Base-by-base conservation (phyloP, 2,113 vertebrate species). In the Pseudopodoces humilis region DNA sequence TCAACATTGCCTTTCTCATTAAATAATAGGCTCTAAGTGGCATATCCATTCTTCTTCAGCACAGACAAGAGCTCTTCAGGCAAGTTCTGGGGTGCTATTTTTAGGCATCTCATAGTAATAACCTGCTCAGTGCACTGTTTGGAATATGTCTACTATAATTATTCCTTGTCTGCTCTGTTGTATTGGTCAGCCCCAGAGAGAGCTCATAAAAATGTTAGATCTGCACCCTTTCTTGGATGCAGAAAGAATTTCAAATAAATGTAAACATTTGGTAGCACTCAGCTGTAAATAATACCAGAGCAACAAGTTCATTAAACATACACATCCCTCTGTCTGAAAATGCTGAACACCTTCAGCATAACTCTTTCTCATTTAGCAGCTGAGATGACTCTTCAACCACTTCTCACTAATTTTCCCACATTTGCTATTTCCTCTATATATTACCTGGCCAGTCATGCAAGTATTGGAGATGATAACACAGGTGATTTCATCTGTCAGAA, bases 11-110 rank as follows among this genome's bases (percentile, higher is more conserved):
- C 37, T 90, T 92, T 90, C 88, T 91, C 92, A 78, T 94, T 96
- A 93, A 95, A 96, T 94, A 96, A 95, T 78, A 86, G 94, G 76
- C 88, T 88, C 64, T 90, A 93, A 97, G 91, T 92, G 86, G 83
- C 92, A 83, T 46, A 90, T 78, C 86, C 83, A 83, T 96, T 86
- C 91, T 88, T 94, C 91, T 91, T 90, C 76, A 59, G 64, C 24
- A 47, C 23, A 92, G 94, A 94, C 80, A 93, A 86, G 71, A 83
- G 76, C 88, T 96, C 88, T 94, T 85, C 92, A 90, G 79, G 56
- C 88, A 92, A 86, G 72, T 93, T 68, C 39, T 88, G 64, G 55
- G 33, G 56, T 88, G 69, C 52, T 96, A 93, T 95, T 97, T 95
- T 94, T 92, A 96, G 91, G 56, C 33, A 78, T 41, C 92, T 90